Evolutionary conservation across 37 sponge, comb jelly and placozoan genomes (phyloP).

Genomic region (Aphrocallistes beatrix): DNA sequence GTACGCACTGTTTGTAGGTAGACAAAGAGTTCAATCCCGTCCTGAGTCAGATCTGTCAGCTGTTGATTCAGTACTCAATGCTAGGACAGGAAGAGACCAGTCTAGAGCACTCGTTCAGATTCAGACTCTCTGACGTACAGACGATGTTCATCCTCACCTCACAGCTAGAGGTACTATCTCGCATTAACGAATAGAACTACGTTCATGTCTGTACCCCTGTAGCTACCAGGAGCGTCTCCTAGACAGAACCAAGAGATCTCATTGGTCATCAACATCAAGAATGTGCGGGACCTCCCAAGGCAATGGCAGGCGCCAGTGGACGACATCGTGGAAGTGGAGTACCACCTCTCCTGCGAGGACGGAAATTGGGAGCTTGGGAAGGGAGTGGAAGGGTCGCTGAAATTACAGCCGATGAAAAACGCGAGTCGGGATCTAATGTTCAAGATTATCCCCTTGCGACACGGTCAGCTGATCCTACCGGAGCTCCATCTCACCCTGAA

Average conservation of each 20-base stretch:
- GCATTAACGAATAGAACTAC: too few relatives aligned
- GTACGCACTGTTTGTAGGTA: neutral
- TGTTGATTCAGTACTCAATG: neutral
- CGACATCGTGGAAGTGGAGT: slow-evolving; percentile 11
- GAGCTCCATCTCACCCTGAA: neutral
- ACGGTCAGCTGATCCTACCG: neutral
- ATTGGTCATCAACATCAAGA: neutral
- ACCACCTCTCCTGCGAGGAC: neutral
- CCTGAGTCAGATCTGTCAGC: slow-evolving; percentile 8
- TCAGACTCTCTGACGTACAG: neutral
- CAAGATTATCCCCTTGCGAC: neutral
- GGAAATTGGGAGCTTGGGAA: neutral
- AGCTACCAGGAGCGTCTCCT: neutral
- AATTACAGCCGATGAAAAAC: slow-evolving; percentile 11
- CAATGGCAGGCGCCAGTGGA: slow-evolving; percentile 3
- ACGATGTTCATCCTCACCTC: neutral
- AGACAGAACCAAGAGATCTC: neutral
- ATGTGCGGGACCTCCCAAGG: neutral
- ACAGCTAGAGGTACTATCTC: neutral
- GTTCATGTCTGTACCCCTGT: neutral
- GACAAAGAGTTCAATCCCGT: slow-evolving; percentile 10
- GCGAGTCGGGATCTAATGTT: neutral
- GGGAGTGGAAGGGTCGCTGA: neutral
- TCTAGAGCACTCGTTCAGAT: neutral
- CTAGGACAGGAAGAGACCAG: slow-evolving; percentile 8